Evolutionary conservation across 2,113 vertebrate species (phyloP).

Genomic region (Ia io): DNA sequence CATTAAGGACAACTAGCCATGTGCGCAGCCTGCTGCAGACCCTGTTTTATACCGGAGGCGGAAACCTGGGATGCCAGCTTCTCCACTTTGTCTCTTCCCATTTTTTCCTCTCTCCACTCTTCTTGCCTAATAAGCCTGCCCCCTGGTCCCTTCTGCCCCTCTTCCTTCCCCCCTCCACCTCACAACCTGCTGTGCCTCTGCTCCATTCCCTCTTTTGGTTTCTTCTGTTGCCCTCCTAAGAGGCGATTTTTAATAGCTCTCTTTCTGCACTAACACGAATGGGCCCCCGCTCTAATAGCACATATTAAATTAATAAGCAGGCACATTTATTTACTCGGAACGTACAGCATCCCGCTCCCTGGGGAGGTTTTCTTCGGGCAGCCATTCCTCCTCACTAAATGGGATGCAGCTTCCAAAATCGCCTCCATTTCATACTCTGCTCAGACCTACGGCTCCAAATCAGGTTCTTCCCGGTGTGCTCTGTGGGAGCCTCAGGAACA

Average conservation of each 20-base stretch:
- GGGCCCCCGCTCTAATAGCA: background rate
- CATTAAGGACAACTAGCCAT: constrained; percentile 44
- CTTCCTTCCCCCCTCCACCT: background rate
- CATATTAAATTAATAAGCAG: constrained; percentile 36
- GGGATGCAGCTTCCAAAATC: background rate
- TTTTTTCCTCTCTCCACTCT: background rate
- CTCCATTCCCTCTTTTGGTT: background rate
- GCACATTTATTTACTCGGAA: constrained; percentile 38
- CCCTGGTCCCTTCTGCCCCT: background rate
- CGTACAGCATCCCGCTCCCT: background rate
- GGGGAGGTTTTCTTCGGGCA: background rate
- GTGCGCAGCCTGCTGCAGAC: background rate
- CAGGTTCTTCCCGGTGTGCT: accelerated
- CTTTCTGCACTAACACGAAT: background rate
- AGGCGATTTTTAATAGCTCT: constrained; percentile 27
- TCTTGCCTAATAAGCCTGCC: background rate
- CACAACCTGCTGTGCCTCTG: accelerated
- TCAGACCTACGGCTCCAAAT: background rate
- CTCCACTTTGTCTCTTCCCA: background rate
- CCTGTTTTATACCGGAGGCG: background rate
- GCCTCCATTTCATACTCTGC: background rate
- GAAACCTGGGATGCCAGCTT: background rate
- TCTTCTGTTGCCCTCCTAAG: background rate
- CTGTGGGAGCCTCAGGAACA: background rate
- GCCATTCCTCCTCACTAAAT: background rate